Evolutionary conservation across 1,140 invertebrate genomes (phyloP), one percentile per base, ranked within the genome.

Genomic region (Temnothorax curvispinosus): DNA sequence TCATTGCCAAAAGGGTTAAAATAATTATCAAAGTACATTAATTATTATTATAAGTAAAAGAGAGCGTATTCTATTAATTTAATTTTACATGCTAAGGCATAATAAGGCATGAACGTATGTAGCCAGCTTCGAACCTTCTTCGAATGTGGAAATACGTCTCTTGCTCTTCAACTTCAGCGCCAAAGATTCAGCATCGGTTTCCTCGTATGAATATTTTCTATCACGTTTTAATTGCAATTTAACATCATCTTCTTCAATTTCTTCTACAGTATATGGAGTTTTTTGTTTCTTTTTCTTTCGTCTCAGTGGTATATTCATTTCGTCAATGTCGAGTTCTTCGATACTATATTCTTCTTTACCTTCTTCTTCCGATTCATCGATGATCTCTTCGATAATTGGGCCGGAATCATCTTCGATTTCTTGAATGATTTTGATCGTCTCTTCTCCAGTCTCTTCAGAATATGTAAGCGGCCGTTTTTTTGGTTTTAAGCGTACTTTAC

Each of bases 401-500:
- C 96, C 96, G 85, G 96, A 96, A 75, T 96, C 96, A 89, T 97
- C 96, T 87, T 97, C 97, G 86, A 96, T 95, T 94, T 97, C 97
- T 94, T 97, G 95, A 78, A 96, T 96, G 84, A 98, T 97, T 93
- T 96, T 96, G 35, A 98, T 97, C 3, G 96, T 97, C 82, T 97
- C 96, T 96, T 98, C 97, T 54, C 96, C 96, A 27, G 96, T 95
- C 94, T 97, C 97, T 95, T 98, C 97, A 9, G 95, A 96, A 94
- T 96, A 98, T 8, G 97, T 97, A 72, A 95, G 95, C 78, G 96
- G 96, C 81, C 96, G 96, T 93, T 96, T 97, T 56, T 97, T 97
- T 90, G 97, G 94, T 87, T 96, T 98, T n/a, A 98, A 87, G 95
- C 97, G 97, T 4, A 98, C 96, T 95, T 97, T 98, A 82, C 97